Conservation (phyloP, 2,888 invertebrate genomes). For the Machimus rusticus region DNA sequence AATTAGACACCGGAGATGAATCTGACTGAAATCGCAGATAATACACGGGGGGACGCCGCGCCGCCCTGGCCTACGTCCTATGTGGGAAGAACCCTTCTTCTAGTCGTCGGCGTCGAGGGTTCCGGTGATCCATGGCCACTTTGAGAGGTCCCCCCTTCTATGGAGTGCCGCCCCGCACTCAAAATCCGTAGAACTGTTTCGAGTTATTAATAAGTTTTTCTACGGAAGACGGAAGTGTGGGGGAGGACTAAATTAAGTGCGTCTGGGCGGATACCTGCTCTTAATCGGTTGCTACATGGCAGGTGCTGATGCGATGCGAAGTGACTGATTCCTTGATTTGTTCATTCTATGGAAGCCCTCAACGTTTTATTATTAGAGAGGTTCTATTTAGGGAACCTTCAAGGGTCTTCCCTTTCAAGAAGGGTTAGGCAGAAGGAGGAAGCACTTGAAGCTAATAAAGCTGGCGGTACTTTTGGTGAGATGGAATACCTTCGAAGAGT, state of each 20-base stretch:
- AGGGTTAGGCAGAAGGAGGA: not conserved
- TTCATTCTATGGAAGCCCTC: not conserved
- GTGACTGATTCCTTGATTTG: not conserved
- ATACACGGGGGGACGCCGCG: not conserved
- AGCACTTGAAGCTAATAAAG: not conserved
- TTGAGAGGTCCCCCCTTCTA: not conserved
- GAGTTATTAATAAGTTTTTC: not conserved
- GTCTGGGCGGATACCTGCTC: not conserved
- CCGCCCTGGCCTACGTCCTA: too few species aligned
- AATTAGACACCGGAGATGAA: slow-evolving; percentile 46
- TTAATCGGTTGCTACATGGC: not conserved
- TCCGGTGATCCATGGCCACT: not conserved
- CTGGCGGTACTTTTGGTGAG: not conserved
- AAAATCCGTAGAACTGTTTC: not conserved
- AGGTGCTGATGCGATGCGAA: not conserved
- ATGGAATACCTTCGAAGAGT: not conserved
- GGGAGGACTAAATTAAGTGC: not conserved
- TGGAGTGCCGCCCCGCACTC: not conserved
- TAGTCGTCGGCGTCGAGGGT: not conserved
- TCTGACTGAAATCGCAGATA: slow-evolving; percentile 2
- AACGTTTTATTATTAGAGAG: not conserved
- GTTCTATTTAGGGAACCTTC: not conserved
- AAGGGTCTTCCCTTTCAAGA: not conserved
- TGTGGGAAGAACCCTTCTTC: not conserved
- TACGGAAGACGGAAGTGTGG: not conserved